These are phyloP conservation scores for Pachymerium ferrugineum DNA, from an alignment of 2,888 invertebrate species.

Conservation along the genomic window DNA sequence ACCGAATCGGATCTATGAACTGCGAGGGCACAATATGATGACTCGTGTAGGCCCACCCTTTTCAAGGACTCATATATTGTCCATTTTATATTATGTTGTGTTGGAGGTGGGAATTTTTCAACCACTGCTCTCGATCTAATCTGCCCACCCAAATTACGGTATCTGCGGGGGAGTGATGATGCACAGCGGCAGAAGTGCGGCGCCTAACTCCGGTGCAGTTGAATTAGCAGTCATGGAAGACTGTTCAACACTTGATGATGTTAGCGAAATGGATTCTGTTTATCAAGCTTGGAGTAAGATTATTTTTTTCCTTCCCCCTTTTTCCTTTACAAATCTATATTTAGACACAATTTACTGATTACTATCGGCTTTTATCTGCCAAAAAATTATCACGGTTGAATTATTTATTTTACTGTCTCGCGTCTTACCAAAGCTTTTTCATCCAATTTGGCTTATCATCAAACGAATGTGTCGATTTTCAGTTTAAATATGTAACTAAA, in stretches of 20 bases:
- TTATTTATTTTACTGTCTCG: too few species aligned
- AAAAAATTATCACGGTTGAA: too few species aligned
- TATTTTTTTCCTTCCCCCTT: neutral
- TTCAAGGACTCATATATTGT: slow-evolving; percentile 1
- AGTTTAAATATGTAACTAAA: too few species aligned
- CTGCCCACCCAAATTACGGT: neutral
- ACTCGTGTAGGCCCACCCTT: neutral
- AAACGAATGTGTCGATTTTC: too few species aligned
- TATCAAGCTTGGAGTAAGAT: slow-evolving; percentile 34
- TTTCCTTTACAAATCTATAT: neutral
- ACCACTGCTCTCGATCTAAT: neutral
- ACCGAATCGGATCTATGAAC: slow-evolving; percentile 13
- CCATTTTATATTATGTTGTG: neutral
- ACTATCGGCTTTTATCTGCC: neutral
- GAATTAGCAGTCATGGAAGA: slow-evolving; percentile 28
- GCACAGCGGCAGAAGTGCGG: slow-evolving; percentile 17
- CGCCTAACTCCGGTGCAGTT: neutral
- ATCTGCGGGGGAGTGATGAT: slow-evolving; percentile 10
- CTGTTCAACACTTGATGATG: slow-evolving; percentile 30
- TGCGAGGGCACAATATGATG: neutral
- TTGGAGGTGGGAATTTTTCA: neutral
- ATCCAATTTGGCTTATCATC: too few species aligned
- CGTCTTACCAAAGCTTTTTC: too few species aligned
- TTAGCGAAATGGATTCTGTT: slow-evolving; percentile 33
- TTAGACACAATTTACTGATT: neutral